Base-by-base conservation (phyloP, 1,140 invertebrate genomes). In the Aphelenchoides avenae region DNA sequence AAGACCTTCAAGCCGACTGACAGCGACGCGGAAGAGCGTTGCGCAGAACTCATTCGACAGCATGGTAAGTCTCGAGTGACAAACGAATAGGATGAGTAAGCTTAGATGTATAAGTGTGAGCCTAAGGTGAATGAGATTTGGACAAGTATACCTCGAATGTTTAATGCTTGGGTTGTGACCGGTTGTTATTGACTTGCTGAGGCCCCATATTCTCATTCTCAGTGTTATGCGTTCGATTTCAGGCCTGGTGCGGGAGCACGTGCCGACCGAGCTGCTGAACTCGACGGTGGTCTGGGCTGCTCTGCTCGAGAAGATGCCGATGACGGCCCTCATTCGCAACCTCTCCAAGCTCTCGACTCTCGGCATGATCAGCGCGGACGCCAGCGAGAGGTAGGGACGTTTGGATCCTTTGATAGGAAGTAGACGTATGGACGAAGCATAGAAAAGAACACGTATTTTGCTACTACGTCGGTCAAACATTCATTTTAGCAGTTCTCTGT, bases 341-440 rank as follows among this genome's bases (percentile, higher is more conserved):
- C 75, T 86, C 18, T 84, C 83, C 61, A 83, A 84, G 67, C 81
- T 86, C 65, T 82, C 85, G 34, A 82, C 83, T 57, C 76, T 85
- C 61, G 81, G 81, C 5, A 81, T 85, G 61, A 61, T 86, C 11
- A 79, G 79, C 34, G 65, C 68, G 24, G 71, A 34, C 11, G 47
- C 47, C 5, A 13, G 44, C 4, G 52, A 55, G 27, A 66, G 70
- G 42, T 3, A 69, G 60, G 52, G 18, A 20, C 50, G 7, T 18
- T n/a, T n/a, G n/a, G n/a, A n/a, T n/a, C n/a, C n/a, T n/a, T n/a
- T n/a, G n/a, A n/a, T n/a, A n/a, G n/a, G n/a, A n/a, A n/a, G n/a
- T n/a, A n/a, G n/a, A n/a, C n/a, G n/a, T n/a, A n/a, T n/a, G n/a
- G n/a, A n/a, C n/a, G n/a, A n/a, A n/a, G n/a, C n/a, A n/a, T n/a